Evolutionary conservation across 2,888 invertebrate genomes (phyloP), one percentile per base, ranked within the genome.

Genomic region (Tachystola acroxantha): DNA sequence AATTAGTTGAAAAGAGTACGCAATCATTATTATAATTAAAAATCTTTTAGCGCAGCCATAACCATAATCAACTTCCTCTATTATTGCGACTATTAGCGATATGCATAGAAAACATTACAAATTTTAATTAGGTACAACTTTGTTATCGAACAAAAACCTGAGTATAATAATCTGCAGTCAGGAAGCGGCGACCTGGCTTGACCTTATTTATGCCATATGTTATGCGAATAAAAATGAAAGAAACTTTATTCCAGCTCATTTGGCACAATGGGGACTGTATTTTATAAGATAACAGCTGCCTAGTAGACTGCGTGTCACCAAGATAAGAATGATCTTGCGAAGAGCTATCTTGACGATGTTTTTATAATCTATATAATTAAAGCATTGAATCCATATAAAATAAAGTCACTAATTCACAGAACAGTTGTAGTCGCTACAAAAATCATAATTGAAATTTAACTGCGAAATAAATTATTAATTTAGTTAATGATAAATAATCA

Each of bases 301-400:
- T 42, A 51, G 76, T 68, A 85, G 85, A 85, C 84, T 63, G 84
- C 82, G 34, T 79, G 84, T 81, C 84, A 82, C 85, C 85, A 57
- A 42, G 75, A 73, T 76, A 78, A 72, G 53, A 44, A 43, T 45
- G 46, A 50, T 46, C 40, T 44, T 31, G 10, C 32, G 31, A 35
- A 27, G 22, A 16, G 10, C 20, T 27, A 10, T 26, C 13, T 13
- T 12, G 5, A n/a, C 7, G 6, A n/a, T 33, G 11, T 33, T 33
- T 33, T 25, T 13, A 11, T 16, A 7, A 26, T 34, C 27, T 10
- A 26, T 34, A 22, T 32, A n/a, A 22, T 14, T 1, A 20, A 31
- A 31, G 10, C 20, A 31, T 31, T 31, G 19, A 31, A 31, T 20
- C 20, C 9, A 20, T 19, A n/a, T n/a, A n/a, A 24, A 24, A n/a